A percentile compares a stretch with the other conserved stretches of the same genome.
Evolutionary conservation across 2,888 invertebrate species (phyloP).

Genomic region (Sinelater perroti): DNA sequence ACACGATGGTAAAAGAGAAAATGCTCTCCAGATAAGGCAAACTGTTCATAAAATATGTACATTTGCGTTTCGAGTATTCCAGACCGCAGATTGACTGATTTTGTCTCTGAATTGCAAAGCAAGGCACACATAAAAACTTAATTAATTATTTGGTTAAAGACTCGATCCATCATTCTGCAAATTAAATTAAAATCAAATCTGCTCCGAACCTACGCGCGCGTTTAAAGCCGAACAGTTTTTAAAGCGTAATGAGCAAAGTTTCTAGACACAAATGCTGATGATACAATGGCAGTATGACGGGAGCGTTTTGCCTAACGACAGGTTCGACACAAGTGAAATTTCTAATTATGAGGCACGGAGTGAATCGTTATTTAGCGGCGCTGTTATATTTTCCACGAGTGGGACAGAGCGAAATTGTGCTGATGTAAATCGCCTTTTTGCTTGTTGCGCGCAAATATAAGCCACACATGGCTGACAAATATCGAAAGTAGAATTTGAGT

Average conservation of each 20-base stretch:
- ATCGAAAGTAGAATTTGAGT: constrained; percentile 4
- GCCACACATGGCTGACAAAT: constrained; percentile 12
- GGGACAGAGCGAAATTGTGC: no score
- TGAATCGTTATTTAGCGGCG: no score
- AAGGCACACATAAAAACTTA: no score
- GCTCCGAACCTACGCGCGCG: neutral
- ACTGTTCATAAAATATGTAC: no score
- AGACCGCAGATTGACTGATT: no score
- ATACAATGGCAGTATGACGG: constrained; percentile 2
- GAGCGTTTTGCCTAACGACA: constrained; percentile 1
- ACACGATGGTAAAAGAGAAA: no score
- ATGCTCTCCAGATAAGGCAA: no score
- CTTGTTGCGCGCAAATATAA: constrained; percentile 19
- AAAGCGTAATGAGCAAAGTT: constrained; percentile 11
- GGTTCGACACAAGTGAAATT: no score
- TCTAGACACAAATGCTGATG: neutral
- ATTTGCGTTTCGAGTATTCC: no score
- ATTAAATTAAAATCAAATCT: constrained; percentile 4
- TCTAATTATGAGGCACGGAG: neutral
- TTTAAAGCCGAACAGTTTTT: neutral
- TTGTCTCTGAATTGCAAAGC: no score
- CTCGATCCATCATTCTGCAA: neutral
- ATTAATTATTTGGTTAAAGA: no score
- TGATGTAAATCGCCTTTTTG: constrained; percentile 24
- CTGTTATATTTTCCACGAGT: no score